phyloP scores from a whole-genome alignment of 1,140 invertebrate genomes.

The Leptinotarsa defecta region DNA sequence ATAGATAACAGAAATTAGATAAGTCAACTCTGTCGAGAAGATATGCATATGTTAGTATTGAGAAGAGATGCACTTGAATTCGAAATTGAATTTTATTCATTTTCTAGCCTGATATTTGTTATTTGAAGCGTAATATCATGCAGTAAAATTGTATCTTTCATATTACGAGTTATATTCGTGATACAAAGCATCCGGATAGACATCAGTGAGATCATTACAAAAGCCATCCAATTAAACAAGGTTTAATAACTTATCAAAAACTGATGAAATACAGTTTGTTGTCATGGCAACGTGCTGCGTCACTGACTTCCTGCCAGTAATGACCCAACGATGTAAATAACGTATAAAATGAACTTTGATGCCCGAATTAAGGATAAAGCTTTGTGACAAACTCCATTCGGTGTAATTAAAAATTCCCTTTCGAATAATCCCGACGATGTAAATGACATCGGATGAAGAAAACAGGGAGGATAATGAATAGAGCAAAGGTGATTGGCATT shows the following conservation, averaged over 20 bases:
- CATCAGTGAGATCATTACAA: neutral
- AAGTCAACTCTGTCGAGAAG: too few relatives aligned
- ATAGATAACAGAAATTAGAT: too few relatives aligned
- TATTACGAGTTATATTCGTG: too few relatives aligned
- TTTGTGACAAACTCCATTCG: constrained; percentile 9
- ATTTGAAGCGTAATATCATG: too few relatives aligned
- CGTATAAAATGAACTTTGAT: constrained; percentile 6
- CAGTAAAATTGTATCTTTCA: too few relatives aligned
- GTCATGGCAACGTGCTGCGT: neutral
- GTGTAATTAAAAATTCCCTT: constrained; percentile 12
- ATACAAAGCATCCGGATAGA: neutral
- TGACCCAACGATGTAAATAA: neutral
- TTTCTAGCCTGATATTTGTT: too few relatives aligned
- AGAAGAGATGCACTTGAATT: too few relatives aligned
- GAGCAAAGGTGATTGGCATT: too few relatives aligned
- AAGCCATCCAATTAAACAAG: neutral
- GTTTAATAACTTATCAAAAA: neutral
- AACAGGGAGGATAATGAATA: too few relatives aligned
- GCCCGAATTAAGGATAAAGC: constrained; percentile 11
- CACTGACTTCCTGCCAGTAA: neutral
- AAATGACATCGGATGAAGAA: neutral
- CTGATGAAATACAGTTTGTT: constrained; percentile 6
- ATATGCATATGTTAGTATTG: too few relatives aligned
- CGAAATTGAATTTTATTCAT: too few relatives aligned
- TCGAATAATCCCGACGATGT: neutral